phyloP scores from a whole-genome alignment of 2,797 vertebrate genomes.

The Trachurus trachurus region DNA sequence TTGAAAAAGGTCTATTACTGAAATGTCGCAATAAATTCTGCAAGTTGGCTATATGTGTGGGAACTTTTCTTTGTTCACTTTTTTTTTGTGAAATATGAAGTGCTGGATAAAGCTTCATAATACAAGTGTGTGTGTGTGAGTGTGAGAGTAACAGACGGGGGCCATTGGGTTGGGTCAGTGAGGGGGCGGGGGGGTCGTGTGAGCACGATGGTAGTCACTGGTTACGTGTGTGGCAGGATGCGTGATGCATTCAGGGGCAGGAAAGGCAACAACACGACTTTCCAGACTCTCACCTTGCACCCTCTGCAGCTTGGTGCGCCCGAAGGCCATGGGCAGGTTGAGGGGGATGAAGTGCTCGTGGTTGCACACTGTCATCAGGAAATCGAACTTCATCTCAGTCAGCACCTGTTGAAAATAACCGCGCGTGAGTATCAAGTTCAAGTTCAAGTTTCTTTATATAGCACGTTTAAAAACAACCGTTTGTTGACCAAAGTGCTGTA shows the following conservation, averaged over 20 bases:
- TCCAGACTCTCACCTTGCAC: constrained; percentile 89
- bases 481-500: no score
- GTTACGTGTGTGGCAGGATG: constrained; percentile 20
- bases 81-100: constrained; percentile 1
- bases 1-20: no score
- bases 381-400: constrained; percentile 97
- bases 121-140: neutral
- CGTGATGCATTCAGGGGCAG: neutral
- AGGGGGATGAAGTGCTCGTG: constrained; percentile 98
- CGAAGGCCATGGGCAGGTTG: constrained; percentile 96
- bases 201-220: constrained; percentile 4
- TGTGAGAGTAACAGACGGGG: constrained; percentile 47
- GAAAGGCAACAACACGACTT: neutral
- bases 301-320: constrained; percentile 93
- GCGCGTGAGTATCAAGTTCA: neutral
- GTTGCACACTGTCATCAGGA: constrained; percentile 94
- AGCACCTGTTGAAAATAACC: constrained; percentile 84
- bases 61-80: neutral
- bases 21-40: no score
- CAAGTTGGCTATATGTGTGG: no score
- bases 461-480: no score
- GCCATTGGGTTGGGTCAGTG: constrained; percentile 28
- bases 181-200: constrained; percentile 3
- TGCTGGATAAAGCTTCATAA: neutral
- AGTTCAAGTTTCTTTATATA: no score